Base-by-base conservation (phyloP, 2,113 vertebrate species). In the Erythrocercus mccallii region DNA sequence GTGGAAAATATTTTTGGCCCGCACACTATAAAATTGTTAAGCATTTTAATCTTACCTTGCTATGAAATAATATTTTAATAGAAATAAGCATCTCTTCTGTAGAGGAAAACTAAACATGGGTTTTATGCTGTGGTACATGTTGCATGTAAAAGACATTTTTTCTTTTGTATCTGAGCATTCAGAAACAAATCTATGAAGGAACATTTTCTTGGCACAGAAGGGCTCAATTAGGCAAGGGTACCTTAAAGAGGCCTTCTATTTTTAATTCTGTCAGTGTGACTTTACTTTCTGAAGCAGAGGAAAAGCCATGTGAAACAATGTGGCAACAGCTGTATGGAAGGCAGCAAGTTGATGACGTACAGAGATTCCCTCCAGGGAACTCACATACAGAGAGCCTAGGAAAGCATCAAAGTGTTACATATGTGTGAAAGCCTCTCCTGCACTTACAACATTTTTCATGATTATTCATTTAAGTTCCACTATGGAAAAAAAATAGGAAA, bases 191-290 rank as follows among this genome's bases (percentile, higher is more conserved):
- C 37, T 61, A 5, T 51, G 60, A 83, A 86, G 68, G 58, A 51
- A 38, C 20, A 11, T 88, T 82, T 80, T 86, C 58, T 80, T 95
- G 56, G 28, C 35, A 35, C 51, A 74, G 77, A 92, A 72, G 50
- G 69, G 62, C 51, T 86, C 45, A 88, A 45, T 92, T 77, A 94
- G 51, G 72, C 35, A 58, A 50, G 42, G 35, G 42, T 73, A 62
- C 21, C 6, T 73, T 95, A 77, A 86, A 80, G 80, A 53, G 68
- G 57, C 40, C 62, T 40, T 76, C 31, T 92, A 56, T 73, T 96
- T 95, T 93, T 76, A 88, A 7, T 69, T 35, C 73, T 88, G 82
- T 88, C 92, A 80, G 50, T 80, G 71, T 90, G 54, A 93, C 62
- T 94, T 96, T 30, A 12, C n/a, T 48, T 88, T 86, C 30, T 84